Percentiles rank a stretch among this genome's conserved stretches.
These are phyloP conservation scores for Vanacampus margaritifer DNA, from an alignment of 2,113 vertebrate species.

Conservation along the genomic window DNA sequence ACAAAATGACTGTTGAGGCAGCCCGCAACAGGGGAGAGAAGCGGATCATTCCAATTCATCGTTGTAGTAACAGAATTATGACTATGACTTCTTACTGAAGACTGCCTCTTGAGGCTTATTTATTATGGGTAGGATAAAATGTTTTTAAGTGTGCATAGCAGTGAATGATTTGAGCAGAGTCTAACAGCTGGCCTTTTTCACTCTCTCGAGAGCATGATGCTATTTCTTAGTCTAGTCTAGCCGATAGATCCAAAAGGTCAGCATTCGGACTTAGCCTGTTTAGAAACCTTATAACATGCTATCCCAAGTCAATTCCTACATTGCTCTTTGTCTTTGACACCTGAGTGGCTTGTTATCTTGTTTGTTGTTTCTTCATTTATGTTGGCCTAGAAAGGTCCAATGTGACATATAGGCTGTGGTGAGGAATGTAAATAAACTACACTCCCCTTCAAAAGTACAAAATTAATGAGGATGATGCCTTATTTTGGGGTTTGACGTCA, in stretches of 20 bases:
- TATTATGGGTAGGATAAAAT: conserved; percentile 16
- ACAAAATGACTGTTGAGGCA: conserved; percentile 16
- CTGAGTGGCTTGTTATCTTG: too few relatives aligned
- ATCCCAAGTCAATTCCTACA: conserved; percentile 13
- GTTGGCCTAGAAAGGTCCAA: conserved; percentile 19
- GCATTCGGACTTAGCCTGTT: conserved; percentile 16
- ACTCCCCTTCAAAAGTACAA: too few relatives aligned
- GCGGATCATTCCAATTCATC: conserved; percentile 15
- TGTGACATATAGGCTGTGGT: not conserved
- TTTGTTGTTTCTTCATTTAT: conserved; percentile 19
- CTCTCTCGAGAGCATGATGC: not conserved
- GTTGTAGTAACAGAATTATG: conserved; percentile 12
- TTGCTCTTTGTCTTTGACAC: conserved; percentile 8
- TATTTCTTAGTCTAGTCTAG: conserved; percentile 11
- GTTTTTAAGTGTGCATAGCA: conserved; percentile 7
- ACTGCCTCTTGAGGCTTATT: conserved; percentile 24
- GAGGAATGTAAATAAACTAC: too few relatives aligned
- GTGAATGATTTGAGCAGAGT: conserved; percentile 13
- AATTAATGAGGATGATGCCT: too few relatives aligned
- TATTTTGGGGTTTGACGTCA: too few relatives aligned
- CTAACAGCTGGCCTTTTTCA: not conserved
- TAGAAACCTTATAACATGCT: not conserved
- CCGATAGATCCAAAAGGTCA: conserved; percentile 38
- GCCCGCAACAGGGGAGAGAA: conserved; percentile 16
- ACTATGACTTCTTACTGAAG: conserved; percentile 25